Evolutionary conservation across 2,113 vertebrate species (phyloP).

Genomic region (Toxotes chatareus): DNA sequence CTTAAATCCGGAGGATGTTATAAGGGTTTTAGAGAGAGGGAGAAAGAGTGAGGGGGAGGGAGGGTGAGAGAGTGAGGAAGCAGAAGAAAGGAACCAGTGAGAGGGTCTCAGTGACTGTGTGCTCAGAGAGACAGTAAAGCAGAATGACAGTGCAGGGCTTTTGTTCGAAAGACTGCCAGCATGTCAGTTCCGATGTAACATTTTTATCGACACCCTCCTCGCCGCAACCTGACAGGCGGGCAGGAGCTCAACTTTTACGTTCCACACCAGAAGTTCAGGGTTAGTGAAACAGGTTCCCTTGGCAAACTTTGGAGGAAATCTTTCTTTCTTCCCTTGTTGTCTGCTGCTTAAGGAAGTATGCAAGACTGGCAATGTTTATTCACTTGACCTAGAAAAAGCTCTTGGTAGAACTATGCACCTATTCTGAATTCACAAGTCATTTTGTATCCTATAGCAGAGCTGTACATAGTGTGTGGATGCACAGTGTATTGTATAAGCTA

Average conservation of each 20-base stretch:
- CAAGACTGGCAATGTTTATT: constrained; percentile 74
- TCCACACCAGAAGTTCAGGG: constrained; percentile 64
- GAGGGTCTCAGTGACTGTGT: constrained; percentile 61
- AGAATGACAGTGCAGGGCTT: constrained; percentile 74
- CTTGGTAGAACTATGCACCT: constrained; percentile 52
- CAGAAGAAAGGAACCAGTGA: constrained; percentile 49
- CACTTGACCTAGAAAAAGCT: constrained; percentile 83
- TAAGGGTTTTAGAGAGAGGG: constrained; percentile 66
- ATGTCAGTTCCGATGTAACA: constrained; percentile 78
- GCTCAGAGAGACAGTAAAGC: constrained; percentile 64
- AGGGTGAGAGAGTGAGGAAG: background rate
- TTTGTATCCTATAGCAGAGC: constrained; percentile 52
- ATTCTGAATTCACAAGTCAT: constrained; percentile 59
- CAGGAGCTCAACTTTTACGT: constrained; percentile 64
- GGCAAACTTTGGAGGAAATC: constrained; percentile 67
- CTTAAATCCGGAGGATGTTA: constrained; percentile 77
- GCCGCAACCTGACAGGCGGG: constrained; percentile 60
- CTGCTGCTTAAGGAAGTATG: constrained; percentile 69
- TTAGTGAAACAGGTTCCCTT: constrained; percentile 69
- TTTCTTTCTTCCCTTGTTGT: constrained; percentile 20
- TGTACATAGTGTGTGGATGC: constrained; percentile 37
- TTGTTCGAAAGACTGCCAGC: constrained; percentile 73
- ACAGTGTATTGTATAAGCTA: constrained; percentile 28
- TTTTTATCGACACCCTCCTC: constrained; percentile 73
- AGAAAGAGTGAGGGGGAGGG: constrained; percentile 33